Evolutionary conservation across 2,888 invertebrate genomes (phyloP).

Genomic region (Odontothrips loti): DNA sequence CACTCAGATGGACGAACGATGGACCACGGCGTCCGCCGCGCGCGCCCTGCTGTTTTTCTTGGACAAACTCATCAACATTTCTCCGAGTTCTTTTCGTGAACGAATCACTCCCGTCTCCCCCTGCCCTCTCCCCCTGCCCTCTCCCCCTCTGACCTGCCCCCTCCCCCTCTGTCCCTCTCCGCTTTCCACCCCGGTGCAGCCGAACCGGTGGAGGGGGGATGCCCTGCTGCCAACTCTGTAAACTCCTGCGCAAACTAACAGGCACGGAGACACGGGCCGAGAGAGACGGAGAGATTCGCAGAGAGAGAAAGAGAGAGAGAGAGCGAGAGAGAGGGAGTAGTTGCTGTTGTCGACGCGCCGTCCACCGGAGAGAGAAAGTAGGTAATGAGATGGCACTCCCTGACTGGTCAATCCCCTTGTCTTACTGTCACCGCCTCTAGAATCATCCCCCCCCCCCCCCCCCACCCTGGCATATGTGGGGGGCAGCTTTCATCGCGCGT

Average conservation of each 20-base stretch:
- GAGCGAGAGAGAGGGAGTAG: not conserved
- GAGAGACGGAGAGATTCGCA: conserved; percentile 29
- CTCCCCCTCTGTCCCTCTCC: too few relatives aligned
- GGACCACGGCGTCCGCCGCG: not conserved
- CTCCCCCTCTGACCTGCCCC: too few relatives aligned
- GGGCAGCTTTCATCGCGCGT: too few relatives aligned
- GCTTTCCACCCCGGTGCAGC: too few relatives aligned
- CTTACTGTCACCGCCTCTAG: too few relatives aligned
- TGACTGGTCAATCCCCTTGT: too few relatives aligned
- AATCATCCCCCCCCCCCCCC: too few relatives aligned
- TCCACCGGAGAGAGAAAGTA: conserved; percentile 46
- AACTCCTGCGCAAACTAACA: not conserved
- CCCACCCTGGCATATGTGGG: too few relatives aligned
- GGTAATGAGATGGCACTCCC: conserved; percentile 36
- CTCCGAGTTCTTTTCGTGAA: not conserved
- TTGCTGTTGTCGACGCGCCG: too few relatives aligned
- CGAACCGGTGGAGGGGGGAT: not conserved
- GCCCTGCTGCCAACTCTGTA: conserved; percentile 17
- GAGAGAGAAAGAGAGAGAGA: conserved; percentile 28
- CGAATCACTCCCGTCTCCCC: not conserved
- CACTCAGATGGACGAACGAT: not conserved
- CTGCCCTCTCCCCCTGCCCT: too few relatives aligned
- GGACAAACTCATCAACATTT: conserved; percentile 26
- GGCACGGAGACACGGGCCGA: not conserved
- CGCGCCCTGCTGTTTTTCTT: not conserved